Percentiles rank a stretch among this genome's conserved stretches.
phyloP scores from a whole-genome alignment of 2,888 invertebrate species.

The Cephus nigrinus region DNA sequence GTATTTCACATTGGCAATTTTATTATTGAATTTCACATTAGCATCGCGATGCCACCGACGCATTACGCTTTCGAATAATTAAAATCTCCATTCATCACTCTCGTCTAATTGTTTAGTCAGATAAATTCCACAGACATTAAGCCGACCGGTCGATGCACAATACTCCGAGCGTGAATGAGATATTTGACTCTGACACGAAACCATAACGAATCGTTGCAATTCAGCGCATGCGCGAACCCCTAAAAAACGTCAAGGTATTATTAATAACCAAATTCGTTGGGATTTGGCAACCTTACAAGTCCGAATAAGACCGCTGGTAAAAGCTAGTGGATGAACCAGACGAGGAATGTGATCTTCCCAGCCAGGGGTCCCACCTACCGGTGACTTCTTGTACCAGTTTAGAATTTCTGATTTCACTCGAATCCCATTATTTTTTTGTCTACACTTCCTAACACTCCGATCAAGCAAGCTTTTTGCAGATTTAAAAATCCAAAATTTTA shows the following conservation, averaged over 20 bases:
- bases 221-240: not conserved
- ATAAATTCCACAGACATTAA: conserved; percentile 11
- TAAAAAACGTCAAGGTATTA: not conserved
- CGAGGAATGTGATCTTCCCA: not conserved
- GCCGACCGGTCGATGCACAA: conserved; percentile 4
- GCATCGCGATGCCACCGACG: not conserved
- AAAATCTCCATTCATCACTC: conserved; percentile 8
- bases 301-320: not conserved
- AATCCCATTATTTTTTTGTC: not conserved
- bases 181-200: conserved; percentile 37
- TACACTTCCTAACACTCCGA: not conserved
- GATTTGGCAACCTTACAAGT: not conserved
- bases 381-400: not conserved
- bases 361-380: not conserved
- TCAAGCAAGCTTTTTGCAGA: not conserved
- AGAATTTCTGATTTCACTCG: not conserved
- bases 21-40: not conserved
- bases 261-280: not conserved
- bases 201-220: conserved; percentile 30
- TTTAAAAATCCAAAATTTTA: not conserved
- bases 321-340: not conserved
- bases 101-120: conserved; percentile 16
- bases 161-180: conserved; percentile 22
- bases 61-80: not conserved
- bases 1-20: not conserved